Evolutionary conservation across 1,140 invertebrate species (phyloP).

Genomic region (Grapholita molesta): DNA sequence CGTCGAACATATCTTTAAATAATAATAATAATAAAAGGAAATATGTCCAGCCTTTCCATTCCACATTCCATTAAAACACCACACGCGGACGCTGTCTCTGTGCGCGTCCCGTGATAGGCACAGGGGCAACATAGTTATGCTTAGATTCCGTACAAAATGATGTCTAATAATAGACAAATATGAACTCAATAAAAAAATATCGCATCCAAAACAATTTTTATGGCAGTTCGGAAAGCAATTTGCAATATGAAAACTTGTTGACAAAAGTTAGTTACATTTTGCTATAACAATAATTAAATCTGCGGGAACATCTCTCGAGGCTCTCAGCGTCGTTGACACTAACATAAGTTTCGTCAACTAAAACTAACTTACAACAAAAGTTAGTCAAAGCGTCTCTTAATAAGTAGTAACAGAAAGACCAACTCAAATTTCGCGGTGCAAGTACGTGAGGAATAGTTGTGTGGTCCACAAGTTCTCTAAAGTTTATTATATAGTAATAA

Average conservation of each 20-base stretch:
- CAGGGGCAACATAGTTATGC: too few relatives aligned
- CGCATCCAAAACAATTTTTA: too few relatives aligned
- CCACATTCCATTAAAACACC: too few relatives aligned
- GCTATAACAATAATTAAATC: constrained; percentile 9
- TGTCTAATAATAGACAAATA: too few relatives aligned
- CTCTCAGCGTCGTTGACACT: constrained; percentile 11
- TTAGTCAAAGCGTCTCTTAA: constrained; percentile 14
- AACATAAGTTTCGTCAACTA: constrained; percentile 17
- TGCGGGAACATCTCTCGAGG: constrained; percentile 5
- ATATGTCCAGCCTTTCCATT: too few relatives aligned
- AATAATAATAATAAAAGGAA: too few relatives aligned
- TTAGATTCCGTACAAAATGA: too few relatives aligned
- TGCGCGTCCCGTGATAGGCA: too few relatives aligned
- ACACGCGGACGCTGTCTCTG: too few relatives aligned
- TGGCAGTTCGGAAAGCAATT: not conserved
- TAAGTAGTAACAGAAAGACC: constrained; percentile 6
- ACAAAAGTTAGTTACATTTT: not conserved
- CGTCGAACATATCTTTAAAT: too few relatives aligned
- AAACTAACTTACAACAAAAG: constrained; percentile 15
- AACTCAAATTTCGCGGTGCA: not conserved
- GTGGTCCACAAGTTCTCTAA: not conserved
- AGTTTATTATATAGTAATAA: not conserved
- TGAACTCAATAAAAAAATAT: too few relatives aligned
- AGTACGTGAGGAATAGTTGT: not conserved
- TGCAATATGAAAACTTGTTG: not conserved